A percentile compares a stretch with the other conserved stretches of the same genome.
Conservation (phyloP, 2,113 vertebrate genomes). For the Pseudorectes ferrugineus region DNA sequence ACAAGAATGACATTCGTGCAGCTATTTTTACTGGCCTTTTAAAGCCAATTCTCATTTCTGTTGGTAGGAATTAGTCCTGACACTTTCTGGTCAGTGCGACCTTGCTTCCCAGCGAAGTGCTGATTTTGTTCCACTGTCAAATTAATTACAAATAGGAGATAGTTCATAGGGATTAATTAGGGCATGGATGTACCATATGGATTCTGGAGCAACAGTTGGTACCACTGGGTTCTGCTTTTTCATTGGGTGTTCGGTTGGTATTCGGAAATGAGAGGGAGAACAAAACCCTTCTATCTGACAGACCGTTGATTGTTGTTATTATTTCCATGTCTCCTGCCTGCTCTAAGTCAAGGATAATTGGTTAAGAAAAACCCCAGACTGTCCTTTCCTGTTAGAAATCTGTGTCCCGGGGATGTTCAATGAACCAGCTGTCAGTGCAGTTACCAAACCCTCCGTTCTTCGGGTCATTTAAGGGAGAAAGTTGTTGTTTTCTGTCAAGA, state of each 20-base stretch:
- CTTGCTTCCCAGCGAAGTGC: not conserved
- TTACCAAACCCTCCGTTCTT: not conserved
- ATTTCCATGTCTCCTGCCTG: not conserved
- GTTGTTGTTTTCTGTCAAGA: not conserved
- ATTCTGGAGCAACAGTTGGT: constrained; percentile 10
- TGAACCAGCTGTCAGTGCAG: not conserved
- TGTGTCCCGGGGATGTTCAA: not conserved
- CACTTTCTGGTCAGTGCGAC: not conserved
- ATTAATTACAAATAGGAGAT: not conserved
- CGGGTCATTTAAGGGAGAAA: not conserved
- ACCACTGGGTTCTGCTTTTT: not conserved
- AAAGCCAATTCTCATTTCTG: not conserved
- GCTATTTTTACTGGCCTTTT: not conserved
- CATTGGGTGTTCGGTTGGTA: not conserved
- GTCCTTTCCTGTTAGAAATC: not conserved
- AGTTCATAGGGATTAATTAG: not conserved
- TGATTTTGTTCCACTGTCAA: not conserved
- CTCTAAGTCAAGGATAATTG: not conserved
- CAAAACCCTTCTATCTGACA: not conserved
- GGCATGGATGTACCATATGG: not conserved
- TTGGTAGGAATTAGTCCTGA: not conserved
- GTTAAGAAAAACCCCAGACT: not conserved
- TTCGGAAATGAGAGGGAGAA: not conserved
- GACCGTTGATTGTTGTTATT: not conserved
- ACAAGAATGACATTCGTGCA: not conserved